A percentile compares a stretch with the other conserved stretches of the same genome.
phyloP scores from a whole-genome alignment of 2,113 vertebrate genomes.

The Hyperoodon ampullatus region DNA sequence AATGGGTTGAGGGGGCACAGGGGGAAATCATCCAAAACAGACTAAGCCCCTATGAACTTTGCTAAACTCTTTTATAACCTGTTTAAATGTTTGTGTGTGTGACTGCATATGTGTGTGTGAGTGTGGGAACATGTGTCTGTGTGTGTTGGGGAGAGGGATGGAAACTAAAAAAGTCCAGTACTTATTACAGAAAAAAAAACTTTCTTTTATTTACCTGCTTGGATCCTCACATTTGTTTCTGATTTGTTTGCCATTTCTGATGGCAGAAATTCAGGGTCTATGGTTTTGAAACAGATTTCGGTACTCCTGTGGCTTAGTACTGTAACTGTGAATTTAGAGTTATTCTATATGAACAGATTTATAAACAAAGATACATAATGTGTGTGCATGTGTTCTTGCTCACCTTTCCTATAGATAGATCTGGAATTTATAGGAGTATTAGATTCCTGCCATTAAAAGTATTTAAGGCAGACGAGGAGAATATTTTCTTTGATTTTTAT shows the following conservation, averaged over 20 bases:
- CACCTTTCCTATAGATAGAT: background rate
- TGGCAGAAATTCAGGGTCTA: background rate
- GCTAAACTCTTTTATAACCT: background rate
- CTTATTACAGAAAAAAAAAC: background rate
- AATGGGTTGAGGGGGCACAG: background rate
- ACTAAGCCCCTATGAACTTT: background rate
- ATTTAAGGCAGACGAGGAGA: background rate
- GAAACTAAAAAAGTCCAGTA: background rate
- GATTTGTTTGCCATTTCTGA: background rate
- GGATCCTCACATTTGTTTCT: constrained; percentile 9
- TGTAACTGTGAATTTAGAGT: background rate
- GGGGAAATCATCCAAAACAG: background rate
- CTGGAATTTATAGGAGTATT: background rate
- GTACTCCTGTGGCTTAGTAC: background rate
- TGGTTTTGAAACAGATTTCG: constrained; percentile 2
- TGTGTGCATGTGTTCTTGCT: background rate
- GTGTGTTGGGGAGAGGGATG: background rate
- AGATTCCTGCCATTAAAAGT: background rate
- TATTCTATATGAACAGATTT: background rate
- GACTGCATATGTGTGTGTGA: background rate
- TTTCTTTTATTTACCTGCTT: background rate
- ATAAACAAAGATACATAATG: background rate
- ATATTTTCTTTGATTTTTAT: constrained; percentile 21
- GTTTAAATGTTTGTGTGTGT: background rate
- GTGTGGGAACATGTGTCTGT: background rate